Evolutionary conservation across 2,797 vertebrate species (phyloP).

Genomic region (Falco naumanni): DNA sequence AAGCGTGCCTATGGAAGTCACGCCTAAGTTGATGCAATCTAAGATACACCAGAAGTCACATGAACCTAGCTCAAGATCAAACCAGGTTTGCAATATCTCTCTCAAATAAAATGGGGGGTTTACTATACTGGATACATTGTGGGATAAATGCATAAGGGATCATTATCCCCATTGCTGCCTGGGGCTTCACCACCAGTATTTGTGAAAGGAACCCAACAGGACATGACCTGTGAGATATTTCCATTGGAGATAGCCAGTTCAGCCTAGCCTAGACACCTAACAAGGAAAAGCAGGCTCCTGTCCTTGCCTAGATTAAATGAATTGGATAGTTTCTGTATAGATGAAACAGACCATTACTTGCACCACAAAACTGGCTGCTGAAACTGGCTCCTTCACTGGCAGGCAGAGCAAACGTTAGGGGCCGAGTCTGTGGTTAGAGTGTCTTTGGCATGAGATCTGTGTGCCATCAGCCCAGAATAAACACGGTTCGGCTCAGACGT

Average conservation of each 20-base stretch:
- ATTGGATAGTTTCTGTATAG: not conserved
- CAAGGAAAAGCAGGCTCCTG: not conserved
- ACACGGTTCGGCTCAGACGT: fast-evolving
- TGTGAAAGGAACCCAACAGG: not conserved
- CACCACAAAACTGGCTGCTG: not conserved
- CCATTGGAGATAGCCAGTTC: not conserved
- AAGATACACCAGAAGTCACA: not conserved
- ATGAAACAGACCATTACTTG: not conserved
- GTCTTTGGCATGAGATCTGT: not conserved
- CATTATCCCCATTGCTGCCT: not conserved
- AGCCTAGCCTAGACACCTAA: not conserved
- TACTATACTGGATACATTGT: not conserved
- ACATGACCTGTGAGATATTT: not conserved
- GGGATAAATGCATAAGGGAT: not conserved
- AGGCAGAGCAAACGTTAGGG: not conserved
- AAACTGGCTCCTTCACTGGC: not conserved
- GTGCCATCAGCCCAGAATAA: not conserved
- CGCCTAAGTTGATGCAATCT: not conserved
- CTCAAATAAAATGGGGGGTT: not conserved
- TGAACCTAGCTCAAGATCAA: not conserved
- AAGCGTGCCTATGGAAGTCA: not conserved
- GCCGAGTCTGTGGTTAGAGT: not conserved
- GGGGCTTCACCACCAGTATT: not conserved
- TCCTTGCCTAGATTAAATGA: not conserved
- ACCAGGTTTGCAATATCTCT: not conserved